Base-by-base conservation (phyloP, 2,797 vertebrate species). In the Cossypha caffra region DNA sequence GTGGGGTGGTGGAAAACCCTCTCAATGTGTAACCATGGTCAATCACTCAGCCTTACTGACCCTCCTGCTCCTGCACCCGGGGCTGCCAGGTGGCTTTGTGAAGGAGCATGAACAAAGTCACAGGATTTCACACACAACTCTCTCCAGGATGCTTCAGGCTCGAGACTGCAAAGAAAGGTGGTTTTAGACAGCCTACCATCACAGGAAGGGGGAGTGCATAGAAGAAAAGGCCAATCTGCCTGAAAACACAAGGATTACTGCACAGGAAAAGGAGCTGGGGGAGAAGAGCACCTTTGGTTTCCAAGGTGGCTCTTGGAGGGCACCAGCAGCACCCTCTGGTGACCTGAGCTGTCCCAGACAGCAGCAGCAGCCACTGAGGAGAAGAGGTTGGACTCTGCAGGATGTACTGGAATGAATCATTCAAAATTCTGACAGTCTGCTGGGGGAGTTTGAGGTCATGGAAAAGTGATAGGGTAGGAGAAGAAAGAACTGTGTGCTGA, bases 251-350 rank as follows among this genome's bases (percentile, higher is more conserved):
- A 0, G 1, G 43, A 17, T 84, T n/a, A 67, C 37, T 0, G 19
- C 51, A 26, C 8, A 6, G 63, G 14, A 48, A 31, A 37, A 67
- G 45, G 9, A 69, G 17, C 13, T 0, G 0, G 16, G 23, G 54
- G 5, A 63, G 31, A 43, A 82, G 6, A 73, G 18, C 26, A 62
- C 37, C 16, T 87, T 62, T 63, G 18, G 26, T 61, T 75, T 78
- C 54, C 15, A 3, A 2, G 0, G 7, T 58, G 64, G 62, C 25
- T 75, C 69, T 31, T 18, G 58, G 61, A 84, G 50, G 89, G 38
- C 58, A 31, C 78, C 89, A 95, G 93, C 90, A 96, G 93, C 91
- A 96, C 85, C 90, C 75, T 95, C 93, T 95, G 95, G 87, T 95
- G 91, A 94, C 54, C 75, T 38, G 68, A 50, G 50, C 64, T 88